Base-by-base conservation (phyloP, 2,888 invertebrate genomes). In the Aleiodes leptofemur region DNA sequence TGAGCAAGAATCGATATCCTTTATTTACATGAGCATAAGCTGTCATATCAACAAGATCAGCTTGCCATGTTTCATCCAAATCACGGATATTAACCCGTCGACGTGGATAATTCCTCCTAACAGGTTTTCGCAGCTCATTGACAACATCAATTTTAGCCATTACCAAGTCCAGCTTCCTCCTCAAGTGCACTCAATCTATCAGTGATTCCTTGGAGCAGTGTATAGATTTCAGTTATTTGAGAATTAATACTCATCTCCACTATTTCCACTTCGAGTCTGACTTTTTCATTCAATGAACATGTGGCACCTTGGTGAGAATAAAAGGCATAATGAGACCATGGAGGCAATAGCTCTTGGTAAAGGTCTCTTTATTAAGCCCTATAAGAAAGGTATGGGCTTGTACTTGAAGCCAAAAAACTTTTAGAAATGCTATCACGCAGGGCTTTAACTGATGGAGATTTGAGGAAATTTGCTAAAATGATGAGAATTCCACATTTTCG, bases 51-150 rank as follows among this genome's bases (percentile, higher is more conserved):
- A 86, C 88, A 29, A 90, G 81, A 84, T 90, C 89, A 34, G 34
- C 34, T 34, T 34, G 34, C 6, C 34, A 34, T 34, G 34, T 34
- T 34, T 34, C 34, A 34, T 89, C 85, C 7, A 90, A 79, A 59
- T 84, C 88, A 77, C 86, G 86, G 55, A 86, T 81, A 29, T 87
- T 14, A 14, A n/a, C 14, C 2, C 11, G 51, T 4, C 51, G 14
- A n/a, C 51, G 51, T 13, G 51, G 4, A 82, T 87, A 88, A 82
- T 90, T 89, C 77, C 78, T 82, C 66, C 89, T 80, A 48, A 85
- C 87, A 31, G 84, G 81, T 81, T 82, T 87, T 82, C 90, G 88
- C 6, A 90, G 77, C 78, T 90, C 89, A 69, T 82, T 69, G 1
- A 84, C 82, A 7, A 84, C 51, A 6, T 51, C 9, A 51, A 51